Evolutionary conservation across 2,888 invertebrate genomes (phyloP), one percentile per base, ranked within the genome.

Genomic region (Lamellibrachia satsuma): DNA sequence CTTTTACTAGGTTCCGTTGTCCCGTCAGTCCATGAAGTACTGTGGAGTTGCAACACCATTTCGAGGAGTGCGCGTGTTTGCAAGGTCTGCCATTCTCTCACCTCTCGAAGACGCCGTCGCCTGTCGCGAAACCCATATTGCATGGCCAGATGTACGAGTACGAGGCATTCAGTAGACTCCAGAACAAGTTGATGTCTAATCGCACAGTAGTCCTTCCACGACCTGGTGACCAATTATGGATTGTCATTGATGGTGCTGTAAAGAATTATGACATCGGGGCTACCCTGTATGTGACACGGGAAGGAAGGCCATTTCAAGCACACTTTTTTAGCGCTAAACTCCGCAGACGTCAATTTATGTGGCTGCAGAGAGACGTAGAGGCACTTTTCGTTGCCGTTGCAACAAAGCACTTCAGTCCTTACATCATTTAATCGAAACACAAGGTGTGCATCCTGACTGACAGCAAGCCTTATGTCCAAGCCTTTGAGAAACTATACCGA

Each of bases 31-130:
- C 1, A 39, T 39, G 93, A 93, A 93, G 15, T 93, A 93, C 51
- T 93, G 93, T 92, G 93, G 92, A 4, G 90, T 92, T 52, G 92
- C 92, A 9, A 92, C 90, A 9, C 90, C 92, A 4, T 93, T 92
- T 60, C 52, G 39, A 8, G 93, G 93, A 22, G 75, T 91, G 51
- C 22, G 93, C 15, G 93, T 93, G 22, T 93, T 93, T 39, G 39
- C 39, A 39, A 39, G 39, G 39, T 39, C 39, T 1, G 39, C 39
- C 39, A 39, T 39, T 39, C 39, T 39, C 39, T 39, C 39, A 39
- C 39, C 39, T 39, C 39, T 39, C 39, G 39, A 39, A 39, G 39
- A 39, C 39, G n/a, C 52, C 27, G 55, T 55, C 51, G 90, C 90
- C 8, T 90, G 92, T 11, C 22, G n/a, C 52, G 51, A 90, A 52